Conservation (phyloP, 2,797 vertebrate species). For the Amazona ochrocephala region DNA sequence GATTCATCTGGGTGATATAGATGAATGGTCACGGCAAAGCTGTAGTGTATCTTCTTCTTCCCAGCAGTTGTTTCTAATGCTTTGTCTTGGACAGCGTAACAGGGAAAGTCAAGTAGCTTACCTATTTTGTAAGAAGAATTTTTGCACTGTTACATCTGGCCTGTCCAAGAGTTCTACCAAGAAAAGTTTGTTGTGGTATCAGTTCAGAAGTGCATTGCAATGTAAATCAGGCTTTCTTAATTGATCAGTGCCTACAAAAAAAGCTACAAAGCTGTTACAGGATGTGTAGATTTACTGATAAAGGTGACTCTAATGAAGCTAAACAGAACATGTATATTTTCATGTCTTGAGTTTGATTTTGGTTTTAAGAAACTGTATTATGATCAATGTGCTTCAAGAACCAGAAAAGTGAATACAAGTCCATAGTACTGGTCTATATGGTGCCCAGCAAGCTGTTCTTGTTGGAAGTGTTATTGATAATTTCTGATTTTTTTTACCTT, state of each 20-base stretch:
- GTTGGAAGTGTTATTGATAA: background rate
- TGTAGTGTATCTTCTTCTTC: background rate
- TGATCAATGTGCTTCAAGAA: background rate
- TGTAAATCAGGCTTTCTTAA: background rate
- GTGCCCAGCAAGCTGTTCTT: background rate
- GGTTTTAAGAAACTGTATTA: background rate
- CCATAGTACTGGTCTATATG: background rate
- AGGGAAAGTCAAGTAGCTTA: background rate
- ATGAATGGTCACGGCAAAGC: background rate
- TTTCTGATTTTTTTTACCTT: background rate
- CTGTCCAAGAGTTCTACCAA: background rate
- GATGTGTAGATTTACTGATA: background rate
- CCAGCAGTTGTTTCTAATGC: background rate
- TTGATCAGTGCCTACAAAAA: background rate
- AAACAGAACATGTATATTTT: background rate
- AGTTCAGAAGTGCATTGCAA: background rate
- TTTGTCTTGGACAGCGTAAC: background rate
- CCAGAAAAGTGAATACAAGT: background rate
- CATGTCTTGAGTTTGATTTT: background rate
- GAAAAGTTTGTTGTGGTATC: background rate
- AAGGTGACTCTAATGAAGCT: background rate
- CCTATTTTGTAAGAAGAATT: background rate
- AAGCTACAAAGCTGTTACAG: background rate
- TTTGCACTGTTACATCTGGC: background rate
- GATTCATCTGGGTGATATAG: background rate